Evolutionary conservation across 2,888 invertebrate genomes (phyloP).

Genomic region (Anodontia alba): DNA sequence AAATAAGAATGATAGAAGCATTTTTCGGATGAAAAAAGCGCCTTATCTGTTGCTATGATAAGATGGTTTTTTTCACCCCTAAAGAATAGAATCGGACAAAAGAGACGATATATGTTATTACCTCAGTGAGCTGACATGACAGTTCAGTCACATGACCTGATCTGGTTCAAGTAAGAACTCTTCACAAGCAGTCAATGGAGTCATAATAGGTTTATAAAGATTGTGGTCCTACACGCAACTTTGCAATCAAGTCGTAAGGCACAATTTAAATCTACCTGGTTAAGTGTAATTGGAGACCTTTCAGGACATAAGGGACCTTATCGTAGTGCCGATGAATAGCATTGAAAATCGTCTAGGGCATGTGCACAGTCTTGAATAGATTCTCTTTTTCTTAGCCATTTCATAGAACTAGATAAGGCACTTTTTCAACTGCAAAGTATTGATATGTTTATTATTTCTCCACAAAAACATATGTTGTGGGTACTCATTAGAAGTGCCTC

Average conservation of each 20-base stretch:
- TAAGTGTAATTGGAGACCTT: not conserved
- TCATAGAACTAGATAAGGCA: no score
- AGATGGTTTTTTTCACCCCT: not conserved
- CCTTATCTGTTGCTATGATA: no score
- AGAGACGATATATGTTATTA: not conserved
- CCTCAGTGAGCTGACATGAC: not conserved
- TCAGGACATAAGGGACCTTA: not conserved
- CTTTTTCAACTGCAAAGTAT: no score
- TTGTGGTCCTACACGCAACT: conserved; percentile 65
- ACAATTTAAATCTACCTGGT: conserved; percentile 13
- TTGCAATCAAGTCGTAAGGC: conserved; percentile 54
- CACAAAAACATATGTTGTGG: no score
- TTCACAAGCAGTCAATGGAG: conserved; percentile 51
- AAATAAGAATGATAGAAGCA: no score
- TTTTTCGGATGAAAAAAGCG: no score
- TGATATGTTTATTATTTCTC: no score
- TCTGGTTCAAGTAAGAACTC: conserved; percentile 41
- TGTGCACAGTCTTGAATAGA: no score
- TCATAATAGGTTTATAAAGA: conserved; percentile 61
- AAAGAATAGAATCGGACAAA: conserved; percentile 8
- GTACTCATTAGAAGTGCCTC: no score
- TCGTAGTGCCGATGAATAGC: no score
- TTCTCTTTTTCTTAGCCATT: no score
- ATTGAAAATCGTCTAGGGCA: no score
- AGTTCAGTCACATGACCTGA: conserved; percentile 24